A percentile compares a stretch with the other conserved stretches of the same genome.
These are phyloP conservation scores for Takifugu bimaculatus DNA, from an alignment of 2,113 vertebrate species.

Conservation along the genomic window DNA sequence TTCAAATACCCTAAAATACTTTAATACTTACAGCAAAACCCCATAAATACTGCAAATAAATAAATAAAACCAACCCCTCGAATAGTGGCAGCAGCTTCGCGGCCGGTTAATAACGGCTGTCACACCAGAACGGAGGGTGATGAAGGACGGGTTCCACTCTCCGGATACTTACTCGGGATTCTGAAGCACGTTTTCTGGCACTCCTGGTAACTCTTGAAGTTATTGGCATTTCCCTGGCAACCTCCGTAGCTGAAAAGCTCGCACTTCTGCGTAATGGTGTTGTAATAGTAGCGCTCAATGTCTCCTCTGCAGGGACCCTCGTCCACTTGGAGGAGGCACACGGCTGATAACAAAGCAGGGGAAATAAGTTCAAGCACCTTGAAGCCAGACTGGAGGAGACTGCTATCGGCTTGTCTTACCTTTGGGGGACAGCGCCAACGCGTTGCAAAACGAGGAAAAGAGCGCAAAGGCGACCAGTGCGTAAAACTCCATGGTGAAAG, in stretches of 20 bases:
- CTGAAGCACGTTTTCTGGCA: conserved; percentile 82
- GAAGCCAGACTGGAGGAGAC: background rate
- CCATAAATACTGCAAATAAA: no score
- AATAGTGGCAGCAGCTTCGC: no score
- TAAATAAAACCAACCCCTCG: no score
- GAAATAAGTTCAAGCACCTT: background rate
- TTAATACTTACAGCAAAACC: no score
- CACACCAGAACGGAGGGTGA: no score
- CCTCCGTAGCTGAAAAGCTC: conserved; percentile 82
- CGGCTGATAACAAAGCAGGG: conserved; percentile 24
- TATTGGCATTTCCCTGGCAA: conserved; percentile 87
- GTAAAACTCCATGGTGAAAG: conserved; percentile 57
- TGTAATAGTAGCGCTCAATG: conserved; percentile 80
- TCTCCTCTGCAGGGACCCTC: conserved; percentile 78
- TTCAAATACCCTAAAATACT: no score
- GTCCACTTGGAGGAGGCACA: conserved; percentile 79
- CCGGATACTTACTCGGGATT: conserved; percentile 82
- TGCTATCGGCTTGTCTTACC: conserved; percentile 41
- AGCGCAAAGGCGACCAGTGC: conserved; percentile 38
- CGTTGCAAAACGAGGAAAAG: conserved; percentile 29
- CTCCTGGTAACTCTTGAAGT: conserved; percentile 75
- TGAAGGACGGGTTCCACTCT: background rate
- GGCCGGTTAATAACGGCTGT: no score
- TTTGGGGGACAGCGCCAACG: conserved; percentile 27
- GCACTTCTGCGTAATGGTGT: conserved; percentile 82